Base-by-base conservation (phyloP, 2,113 vertebrate genomes). In the Oostethus manadensis region DNA sequence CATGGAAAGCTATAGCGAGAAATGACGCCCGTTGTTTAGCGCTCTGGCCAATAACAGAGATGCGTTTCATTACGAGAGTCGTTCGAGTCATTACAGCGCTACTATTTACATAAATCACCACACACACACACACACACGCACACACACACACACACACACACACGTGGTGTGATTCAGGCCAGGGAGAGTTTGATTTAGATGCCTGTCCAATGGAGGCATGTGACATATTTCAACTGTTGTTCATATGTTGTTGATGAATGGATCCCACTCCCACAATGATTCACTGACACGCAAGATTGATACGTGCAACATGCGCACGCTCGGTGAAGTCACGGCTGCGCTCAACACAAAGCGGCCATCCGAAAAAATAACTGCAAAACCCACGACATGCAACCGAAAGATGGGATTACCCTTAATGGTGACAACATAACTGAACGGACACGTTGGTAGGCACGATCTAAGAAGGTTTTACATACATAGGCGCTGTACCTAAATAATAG, bases 1-100 rank as follows among this genome's bases (percentile, higher is more conserved):
- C 79, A 87, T 84, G 75, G 84, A 71, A 72, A 13, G 14, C 38
- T 42, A 42, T 42, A 38, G 2, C 23, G 4, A 20, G 22, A 55
- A 55, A 26, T 22, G 21, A 50, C 48, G 21, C 48, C 48, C 15
- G 23, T 50, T 50, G 48, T 26, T 50, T 5, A 50, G 35, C 1
- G 13, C 38, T 35, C 11, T 21, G 18, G 11, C 53, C 21, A 20
- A 40, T 55, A 18, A 20, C 14, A 51, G 6, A 55, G n/a, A 20
- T 8, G 18, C 1, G 8, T 21, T 55, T 55, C 33, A 55, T 55
- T 20, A 21, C 11, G 1, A 40, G 4, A 15, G 20, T 20, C 29
- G 13, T 54, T 21, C 8, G n/a, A 51, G 51, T 40, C 53, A 21
- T 42, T 42, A 7, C 14, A 42, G 10, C 13, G 3, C 38, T 42